These are phyloP conservation scores for Parnassius glacialis DNA, from an alignment of 2,888 invertebrate genomes.

Conservation along the genomic window DNA sequence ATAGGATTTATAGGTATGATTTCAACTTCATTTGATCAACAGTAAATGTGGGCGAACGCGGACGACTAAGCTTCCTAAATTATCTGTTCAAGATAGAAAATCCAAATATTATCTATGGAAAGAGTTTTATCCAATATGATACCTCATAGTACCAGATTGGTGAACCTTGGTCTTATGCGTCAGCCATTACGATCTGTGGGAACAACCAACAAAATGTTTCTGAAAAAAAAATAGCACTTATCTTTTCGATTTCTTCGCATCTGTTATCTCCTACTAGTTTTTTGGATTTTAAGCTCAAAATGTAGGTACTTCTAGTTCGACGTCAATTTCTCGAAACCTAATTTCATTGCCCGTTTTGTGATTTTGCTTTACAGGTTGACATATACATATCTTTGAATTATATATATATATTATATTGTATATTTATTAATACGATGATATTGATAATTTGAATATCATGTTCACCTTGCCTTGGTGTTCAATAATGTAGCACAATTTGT, in stretches of 20 bases:
- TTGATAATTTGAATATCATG: constrained; percentile 58
- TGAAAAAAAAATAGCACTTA: constrained; percentile 31
- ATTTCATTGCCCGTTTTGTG: constrained; percentile 50
- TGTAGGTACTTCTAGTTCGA: constrained; percentile 56
- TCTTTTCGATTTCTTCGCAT: constrained; percentile 47
- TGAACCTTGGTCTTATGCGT: constrained; percentile 4
- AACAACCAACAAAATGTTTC: constrained; percentile 36
- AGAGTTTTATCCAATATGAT: background rate
- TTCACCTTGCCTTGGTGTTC: constrained; percentile 80
- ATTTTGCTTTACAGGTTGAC: constrained; percentile 73
- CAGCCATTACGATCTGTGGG: constrained; percentile 23
- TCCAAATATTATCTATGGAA: background rate
- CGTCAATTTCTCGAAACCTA: constrained; percentile 63
- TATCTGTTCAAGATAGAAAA: background rate
- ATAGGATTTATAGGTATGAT: constrained; percentile 31
- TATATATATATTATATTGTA: constrained; percentile 56
- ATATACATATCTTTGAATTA: constrained; percentile 77
- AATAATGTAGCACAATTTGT: constrained; percentile 77
- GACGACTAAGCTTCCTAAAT: constrained; percentile 28
- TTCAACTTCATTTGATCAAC: constrained; percentile 4
- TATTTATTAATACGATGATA: constrained; percentile 45
- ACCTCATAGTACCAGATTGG: background rate
- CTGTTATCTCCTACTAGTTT: constrained; percentile 47
- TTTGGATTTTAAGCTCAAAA: constrained; percentile 64
- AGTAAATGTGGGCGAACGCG: constrained; percentile 23